phyloP scores from a whole-genome alignment of 1,140 invertebrate species.

The Conus betulinus region DNA sequence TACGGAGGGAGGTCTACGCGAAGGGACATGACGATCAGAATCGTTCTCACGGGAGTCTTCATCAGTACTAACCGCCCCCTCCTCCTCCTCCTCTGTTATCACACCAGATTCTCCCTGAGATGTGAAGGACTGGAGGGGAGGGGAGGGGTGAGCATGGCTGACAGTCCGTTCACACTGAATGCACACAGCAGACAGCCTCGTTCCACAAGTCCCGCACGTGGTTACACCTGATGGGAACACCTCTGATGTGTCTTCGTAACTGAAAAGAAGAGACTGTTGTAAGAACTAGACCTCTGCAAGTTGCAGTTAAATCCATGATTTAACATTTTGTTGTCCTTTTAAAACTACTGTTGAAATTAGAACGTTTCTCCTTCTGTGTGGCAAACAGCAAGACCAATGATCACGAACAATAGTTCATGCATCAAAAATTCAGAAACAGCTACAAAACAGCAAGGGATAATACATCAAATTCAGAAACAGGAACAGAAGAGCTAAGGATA shows the following conservation, averaged over 20 bases:
- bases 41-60: no score
- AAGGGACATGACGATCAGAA: not conserved
- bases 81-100: not conserved
- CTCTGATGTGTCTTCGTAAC: not conserved
- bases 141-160: not conserved
- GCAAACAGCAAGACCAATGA: no score
- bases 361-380: no score
- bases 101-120: not conserved
- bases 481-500: no score
- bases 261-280: not conserved
- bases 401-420: no score
- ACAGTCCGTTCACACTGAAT: not conserved
- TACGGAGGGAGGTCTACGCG: not conserved
- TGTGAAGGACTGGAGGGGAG: not conserved
- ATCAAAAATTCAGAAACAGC: no score
- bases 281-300: no score
- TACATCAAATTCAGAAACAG: no score
- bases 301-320: no score
- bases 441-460: no score
- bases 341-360: no score
- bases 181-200: not conserved
- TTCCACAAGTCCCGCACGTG: not conserved
- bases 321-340: no score
- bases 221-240: not conserved
- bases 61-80: not conserved